Base-by-base conservation (phyloP, 2,888 invertebrate species). In the Abscondita cerata region DNA sequence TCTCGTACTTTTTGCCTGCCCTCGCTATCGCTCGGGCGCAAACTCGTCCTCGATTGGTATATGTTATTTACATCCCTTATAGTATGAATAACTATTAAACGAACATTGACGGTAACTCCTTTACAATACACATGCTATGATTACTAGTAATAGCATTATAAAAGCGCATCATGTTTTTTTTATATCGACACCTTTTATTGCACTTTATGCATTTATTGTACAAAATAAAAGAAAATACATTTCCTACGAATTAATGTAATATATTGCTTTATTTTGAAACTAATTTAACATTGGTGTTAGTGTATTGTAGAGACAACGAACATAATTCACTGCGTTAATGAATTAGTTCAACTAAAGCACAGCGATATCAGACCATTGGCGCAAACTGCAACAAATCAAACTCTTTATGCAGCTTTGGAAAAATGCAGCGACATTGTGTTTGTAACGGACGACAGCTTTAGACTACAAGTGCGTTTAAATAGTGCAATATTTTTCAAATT, bases 371-470 rank as follows among this genome's bases (percentile, higher is more conserved):
- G 89, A 58, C 86, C 90, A 48, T 87, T 90, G 69, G 87, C 90
- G 76, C 92, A 93, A 76, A 85, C 94, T 63, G 87, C 90, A 44
- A 91, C 94, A 0, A 87, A 89, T 15, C 88, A 91, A 72, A 91
- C 94, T 3, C 85, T 96, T 13, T 90, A 93, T 68, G 88, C 91
- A 18, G 95, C 95, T n/a, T 83, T 92, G 54, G 95, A 96, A 80
- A 88, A 91, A 76, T 91, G 92, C 75, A 86, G 89, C 60, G 96
- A 96, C 79, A 87, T 95, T 70, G 88, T 96, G 13, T 90, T 95
- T 70, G 87, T 97, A 69, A 94, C 95, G 15, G 93, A 95, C 78
- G 90, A 92, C 73, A 87, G 90, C 73, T 90, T 92, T 76, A 86
- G 89, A 80, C 88, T 96, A 78, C 89, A 92, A 83, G 92, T 92